Evolutionary conservation across 1,140 invertebrate genomes (phyloP), one percentile per base, ranked within the genome.

Genomic region (Drosophila insularis): DNA sequence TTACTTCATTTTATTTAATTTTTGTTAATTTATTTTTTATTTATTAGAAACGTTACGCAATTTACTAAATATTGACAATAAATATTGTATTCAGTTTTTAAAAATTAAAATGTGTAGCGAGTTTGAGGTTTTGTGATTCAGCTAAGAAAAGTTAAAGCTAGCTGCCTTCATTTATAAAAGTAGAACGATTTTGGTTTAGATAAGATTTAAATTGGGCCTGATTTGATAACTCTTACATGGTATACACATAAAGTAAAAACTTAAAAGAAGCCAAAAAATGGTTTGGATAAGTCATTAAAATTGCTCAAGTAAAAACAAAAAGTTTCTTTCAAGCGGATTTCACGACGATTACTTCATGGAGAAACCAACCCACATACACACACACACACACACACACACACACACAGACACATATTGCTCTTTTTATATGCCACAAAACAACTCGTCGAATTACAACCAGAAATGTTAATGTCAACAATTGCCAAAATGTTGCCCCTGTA

Each of bases 381-480:
- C 43, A 46, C 43, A 46, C n/a, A 4, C 39, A 40, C 39, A 40
- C 39, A 39, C 37, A 39, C 37, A 39, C 37, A 39, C 37, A 46
- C 53, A 61, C 66, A 56, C 17, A 17, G 39, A 23, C 37, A 43
- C 62, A 62, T 23, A 71, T 39, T 75, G 71, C 55, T 46, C 59
- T 78, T 50, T 50, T 75, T 81, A 68, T 67, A 56, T 39, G 80
- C 71, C 54, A 32, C 62, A 79, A 71, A 66, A 64, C 76, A 58
- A 46, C 19, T 54, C n/a, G 27, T 27, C 31, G 46, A 37, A 67
- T 73, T 78, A 78, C 69, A 80, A 74, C 54, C 78, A 50, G 70
- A 85, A 84, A 85, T 85, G 77, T 74, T 71, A 85, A 85, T 85
- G 73, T 85, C 63, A 80, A 84, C 81, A 84, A 84, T 73, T 80